Conservation (phyloP, 2,113 vertebrate genomes). For the Cepphus grylle region DNA sequence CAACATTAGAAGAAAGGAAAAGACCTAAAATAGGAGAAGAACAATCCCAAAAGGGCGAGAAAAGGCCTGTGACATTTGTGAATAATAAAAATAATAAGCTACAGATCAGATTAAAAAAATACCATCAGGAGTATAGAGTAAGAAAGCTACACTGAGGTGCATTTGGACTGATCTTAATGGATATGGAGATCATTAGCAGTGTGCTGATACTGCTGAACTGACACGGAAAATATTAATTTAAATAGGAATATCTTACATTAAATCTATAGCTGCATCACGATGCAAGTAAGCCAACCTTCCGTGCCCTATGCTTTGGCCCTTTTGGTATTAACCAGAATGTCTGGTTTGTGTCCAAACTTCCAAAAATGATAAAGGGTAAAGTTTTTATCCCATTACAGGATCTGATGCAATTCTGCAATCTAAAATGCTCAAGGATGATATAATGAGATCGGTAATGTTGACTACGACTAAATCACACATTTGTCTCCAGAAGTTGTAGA, state of each 20-base stretch:
- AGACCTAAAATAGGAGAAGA: constrained; percentile 30
- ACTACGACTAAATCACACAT: not conserved
- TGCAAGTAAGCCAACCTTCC: not conserved
- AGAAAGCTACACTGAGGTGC: constrained; percentile 38
- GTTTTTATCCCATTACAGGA: not conserved
- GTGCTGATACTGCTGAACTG: constrained; percentile 58
- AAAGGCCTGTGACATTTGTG: constrained; percentile 52
- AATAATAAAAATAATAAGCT: constrained; percentile 65
- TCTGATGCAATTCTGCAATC: not conserved
- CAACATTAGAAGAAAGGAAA: constrained; percentile 37
- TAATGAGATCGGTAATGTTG: not conserved
- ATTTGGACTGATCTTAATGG: constrained; percentile 51
- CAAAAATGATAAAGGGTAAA: not conserved
- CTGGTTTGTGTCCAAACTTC: not conserved
- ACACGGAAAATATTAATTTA: constrained; percentile 51
- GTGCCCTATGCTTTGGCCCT: not conserved
- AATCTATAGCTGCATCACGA: not conserved
- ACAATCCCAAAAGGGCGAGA: constrained; percentile 32
- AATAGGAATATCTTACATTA: constrained; percentile 39
- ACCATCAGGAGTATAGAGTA: not conserved
- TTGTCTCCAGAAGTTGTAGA: not conserved
- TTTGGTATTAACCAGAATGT: not conserved
- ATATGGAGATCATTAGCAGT: constrained; percentile 51
- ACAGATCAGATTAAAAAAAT: constrained; percentile 26
- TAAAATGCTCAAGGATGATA: not conserved